These are phyloP conservation scores for Yponomeuta sedellus DNA, from an alignment of 2,888 invertebrate genomes.

Conservation along the genomic window DNA sequence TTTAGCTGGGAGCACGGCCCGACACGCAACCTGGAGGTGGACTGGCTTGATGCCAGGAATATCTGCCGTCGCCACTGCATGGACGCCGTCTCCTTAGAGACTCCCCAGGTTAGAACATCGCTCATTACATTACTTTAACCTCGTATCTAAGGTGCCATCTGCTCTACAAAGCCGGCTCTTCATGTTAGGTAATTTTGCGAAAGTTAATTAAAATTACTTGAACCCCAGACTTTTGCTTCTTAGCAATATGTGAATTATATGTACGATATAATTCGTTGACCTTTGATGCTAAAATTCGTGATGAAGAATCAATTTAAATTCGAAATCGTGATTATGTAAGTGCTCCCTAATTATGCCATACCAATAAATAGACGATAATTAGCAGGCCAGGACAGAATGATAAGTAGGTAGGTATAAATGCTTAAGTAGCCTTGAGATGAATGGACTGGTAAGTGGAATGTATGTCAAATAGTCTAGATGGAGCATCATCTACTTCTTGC, in stretches of 20 bases:
- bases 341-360: background rate
- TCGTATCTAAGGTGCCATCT: background rate
- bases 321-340: conserved; percentile 3
- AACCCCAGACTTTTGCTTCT: background rate
- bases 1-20: conserved; percentile 94
- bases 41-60: conserved; percentile 93
- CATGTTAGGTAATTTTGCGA: background rate
- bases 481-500: conserved; percentile 22
- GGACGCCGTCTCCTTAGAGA: conserved; percentile 94
- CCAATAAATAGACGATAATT: background rate
- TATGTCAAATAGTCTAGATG: conserved; percentile 23
- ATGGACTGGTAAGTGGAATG: conserved; percentile 22
- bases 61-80: conserved; percentile 94
- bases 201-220: background rate
- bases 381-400: background rate
- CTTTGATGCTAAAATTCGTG: background rate
- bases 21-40: conserved; percentile 88
- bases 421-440: conserved; percentile 13
- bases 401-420: background rate
- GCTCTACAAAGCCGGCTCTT: background rate
- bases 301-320: background rate
- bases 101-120: conserved; percentile 80
- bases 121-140: background rate
- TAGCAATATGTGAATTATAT: background rate
- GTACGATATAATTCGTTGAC: background rate